Base-by-base conservation (phyloP, 2,797 vertebrate species). In the Sebastolobus alascanus region DNA sequence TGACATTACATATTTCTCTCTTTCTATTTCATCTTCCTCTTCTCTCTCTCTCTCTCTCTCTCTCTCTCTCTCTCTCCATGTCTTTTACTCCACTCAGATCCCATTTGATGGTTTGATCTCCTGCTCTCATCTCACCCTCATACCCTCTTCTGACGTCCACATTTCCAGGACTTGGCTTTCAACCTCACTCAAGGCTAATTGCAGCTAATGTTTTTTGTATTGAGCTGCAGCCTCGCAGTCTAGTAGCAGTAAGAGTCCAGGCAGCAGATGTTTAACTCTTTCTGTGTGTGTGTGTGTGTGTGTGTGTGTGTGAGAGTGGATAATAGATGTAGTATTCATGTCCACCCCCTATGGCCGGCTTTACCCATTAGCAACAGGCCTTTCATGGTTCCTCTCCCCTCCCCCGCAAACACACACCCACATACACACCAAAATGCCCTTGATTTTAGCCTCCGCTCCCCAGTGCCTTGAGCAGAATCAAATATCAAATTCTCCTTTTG, bases 161-260 rank as follows among this genome's bases (percentile, higher is more conserved):
- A 75, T 81, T 69, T 73, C 55, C 56, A 70, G 38, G 55, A 56
- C 69, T 61, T 25, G 18, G 68, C 86, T 80, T 63, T 83, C 75
- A 82, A 37, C 77, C 68, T 86, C 83, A 80, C 84, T 84, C 80
- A 64, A 69, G 73, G 67, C 86, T 93, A 92, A 93, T 91, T 81
- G 86, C 73, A 4, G 12, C 75, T 93, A 93, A 94, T 93, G 92
- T 87, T 75, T 90, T 87, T 91, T 84, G 72, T 89, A 92, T 92
- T 92, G 90, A 94, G 74, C 78, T 83, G 84, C 75, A 71, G 78
- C 59, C 82, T 74, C 63, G 75, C 64, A 68, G 84, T 85, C 79
- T 69, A 29, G 58, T 33, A 74, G 75, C 73, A 81, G 73, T 74
- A 52, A 52, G 76, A 88, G 55, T 90, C 66, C 67, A 76, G 76